phyloP scores from a whole-genome alignment of 2,888 invertebrate genomes.

The Peribatodes rhomboidaria region DNA sequence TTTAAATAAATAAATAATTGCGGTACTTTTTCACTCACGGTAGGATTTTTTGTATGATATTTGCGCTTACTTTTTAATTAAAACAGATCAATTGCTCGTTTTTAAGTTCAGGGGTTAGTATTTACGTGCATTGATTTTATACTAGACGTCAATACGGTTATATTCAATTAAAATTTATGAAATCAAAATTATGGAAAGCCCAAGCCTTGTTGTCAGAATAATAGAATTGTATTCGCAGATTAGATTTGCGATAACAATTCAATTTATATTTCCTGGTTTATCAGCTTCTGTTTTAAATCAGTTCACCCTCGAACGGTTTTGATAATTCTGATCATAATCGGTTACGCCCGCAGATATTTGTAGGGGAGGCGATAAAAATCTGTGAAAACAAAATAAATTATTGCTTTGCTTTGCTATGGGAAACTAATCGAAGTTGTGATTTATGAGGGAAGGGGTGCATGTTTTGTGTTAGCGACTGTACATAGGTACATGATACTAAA shows the following conservation, averaged over 20 bases:
- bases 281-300: constrained; percentile 77
- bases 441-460: constrained; percentile 53
- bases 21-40: too few relatives aligned
- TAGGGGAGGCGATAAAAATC: constrained; percentile 68
- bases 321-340: constrained; percentile 54
- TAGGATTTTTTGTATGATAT: too few relatives aligned
- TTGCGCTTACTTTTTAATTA: too few relatives aligned
- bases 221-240: constrained; percentile 43
- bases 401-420: constrained; percentile 51
- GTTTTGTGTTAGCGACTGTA: constrained; percentile 19
- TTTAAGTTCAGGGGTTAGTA: too few relatives aligned
- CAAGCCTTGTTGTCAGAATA: constrained; percentile 19
- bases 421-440: constrained; percentile 59
- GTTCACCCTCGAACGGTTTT: constrained; percentile 61
- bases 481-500: constrained; percentile 1
- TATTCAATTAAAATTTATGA: constrained; percentile 54
- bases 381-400: constrained; percentile 59
- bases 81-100: too few relatives aligned
- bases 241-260: constrained; percentile 51
- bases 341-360: constrained; percentile 61
- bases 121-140: not conserved
- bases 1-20: too few relatives aligned
- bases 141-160: not conserved
- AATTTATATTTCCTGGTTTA: constrained; percentile 56
- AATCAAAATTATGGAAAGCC: constrained; percentile 45